A percentile compares a stretch with the other conserved stretches of the same genome.
These are phyloP conservation scores for Sericinus montela DNA, from an alignment of 2,888 invertebrate genomes.

Conservation along the genomic window DNA sequence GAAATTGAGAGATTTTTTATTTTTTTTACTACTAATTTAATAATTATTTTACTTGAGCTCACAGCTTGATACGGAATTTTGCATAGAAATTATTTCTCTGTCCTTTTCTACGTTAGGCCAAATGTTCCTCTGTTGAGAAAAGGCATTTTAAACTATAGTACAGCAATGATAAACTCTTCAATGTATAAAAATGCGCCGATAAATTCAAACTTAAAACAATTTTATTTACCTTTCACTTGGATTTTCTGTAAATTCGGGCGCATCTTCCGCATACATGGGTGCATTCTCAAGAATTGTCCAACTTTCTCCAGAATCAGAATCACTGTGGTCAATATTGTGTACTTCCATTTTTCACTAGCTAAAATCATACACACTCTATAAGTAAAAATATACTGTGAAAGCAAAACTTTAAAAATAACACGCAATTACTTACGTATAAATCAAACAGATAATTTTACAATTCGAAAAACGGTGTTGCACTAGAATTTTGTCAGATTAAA, in stretches of 20 bases:
- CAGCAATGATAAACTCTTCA: too few relatives aligned
- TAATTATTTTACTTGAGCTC: too few relatives aligned
- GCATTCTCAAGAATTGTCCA: slow-evolving; percentile 66
- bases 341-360: slow-evolving; percentile 52
- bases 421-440: slow-evolving; percentile 15
- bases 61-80: too few relatives aligned
- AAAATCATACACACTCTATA: background rate
- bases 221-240: slow-evolving; percentile 37
- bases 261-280: slow-evolving; percentile 43
- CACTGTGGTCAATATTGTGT: slow-evolving; percentile 53
- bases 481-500: slow-evolving; percentile 39
- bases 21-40: too few relatives aligned
- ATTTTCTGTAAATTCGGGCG: slow-evolving; percentile 40
- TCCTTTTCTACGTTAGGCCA: too few relatives aligned
- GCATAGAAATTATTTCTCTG: too few relatives aligned
- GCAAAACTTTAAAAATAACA: slow-evolving; percentile 2
- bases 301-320: slow-evolving; percentile 76
- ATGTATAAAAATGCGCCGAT: too few relatives aligned
- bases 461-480: slow-evolving; percentile 25
- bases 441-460: background rate
- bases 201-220: too few relatives aligned
- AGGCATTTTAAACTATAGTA: too few relatives aligned
- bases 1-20: too few relatives aligned
- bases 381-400: background rate
- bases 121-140: too few relatives aligned